Base-by-base conservation (phyloP, 2,888 invertebrate species). In the Drosophila borborema region DNA sequence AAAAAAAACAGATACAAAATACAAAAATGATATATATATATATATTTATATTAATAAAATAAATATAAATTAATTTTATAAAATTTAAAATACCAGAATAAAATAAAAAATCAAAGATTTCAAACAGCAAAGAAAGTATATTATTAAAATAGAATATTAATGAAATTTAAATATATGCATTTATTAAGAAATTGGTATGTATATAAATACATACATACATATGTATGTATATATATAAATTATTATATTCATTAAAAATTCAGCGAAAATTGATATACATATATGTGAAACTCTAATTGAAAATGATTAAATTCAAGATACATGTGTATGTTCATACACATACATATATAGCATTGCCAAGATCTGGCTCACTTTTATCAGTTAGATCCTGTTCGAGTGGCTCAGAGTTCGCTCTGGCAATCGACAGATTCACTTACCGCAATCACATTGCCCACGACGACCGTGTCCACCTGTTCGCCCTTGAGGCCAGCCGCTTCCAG, bases 391-490 rank as follows among this genome's bases (percentile, higher is more conserved):
- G 16, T 10, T 14, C n/a, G 36, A n/a, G 34, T 8, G 28, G 38
- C 20, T 20, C 14, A 43, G 43, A 43, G 18, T 56, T 18, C 14
- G 31, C 43, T 18, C 14, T 18, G 12, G 12, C 10, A 51, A 51
- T 51, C 16, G 5, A 9, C 1, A 3, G 9, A 38, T 10, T 6
- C 9, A 94, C 95, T 94, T 92, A 98, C 98, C 89, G 95, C 94
- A 91, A 97, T 95, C 62, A 99, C 98, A 94, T 98, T 97, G 59
- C 99, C 99, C 83, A 99, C 95, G 53, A 97, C 94, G 14, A 98
- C 97, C 7, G 97, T 96, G 93, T 99, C 98, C 64, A 99, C 95
- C 82, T 96, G 94, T 77, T 97, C 97, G 0, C 99, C 98, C 43
- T 95, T 95, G 0, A 99, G 94, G 43, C 96, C 96, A 0, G 96